Evolutionary conservation across 2,888 invertebrate genomes (phyloP), one percentile per base, ranked within the genome.

Genomic region (Cryptosula pallasiana): DNA sequence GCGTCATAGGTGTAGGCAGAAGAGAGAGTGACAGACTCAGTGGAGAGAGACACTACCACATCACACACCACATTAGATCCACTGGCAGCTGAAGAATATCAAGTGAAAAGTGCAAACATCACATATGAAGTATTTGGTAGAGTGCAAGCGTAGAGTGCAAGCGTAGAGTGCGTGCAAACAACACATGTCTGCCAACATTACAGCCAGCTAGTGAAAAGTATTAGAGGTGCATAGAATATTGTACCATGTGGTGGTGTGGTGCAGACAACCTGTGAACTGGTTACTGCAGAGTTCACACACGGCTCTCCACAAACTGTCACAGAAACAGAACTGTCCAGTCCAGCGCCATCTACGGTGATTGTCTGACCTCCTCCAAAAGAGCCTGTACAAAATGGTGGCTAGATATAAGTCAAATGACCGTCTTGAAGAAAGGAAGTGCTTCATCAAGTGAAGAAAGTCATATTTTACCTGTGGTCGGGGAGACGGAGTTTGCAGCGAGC

Each of bases 261-360:
- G n/a, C 63, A 63, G 9, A 25, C 27, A 13, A 63, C 32, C 2
- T 25, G 32, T 32, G 63, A 63, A 32, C 29, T 29, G 34, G 63
- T 63, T 5, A 32, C 63, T 13, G 32, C 32, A 5, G 13, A 27
- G 32, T 9, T 32, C 13, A n/a, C 34, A 63, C 63, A 63, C 25
- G 32, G 13, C 34, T 63, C 63, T 32, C 63, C 63, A 63, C 63
- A 63, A n/a, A 63, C n/a, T 63, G 63, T 34, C 9, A 63, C 63
- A 29, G 20, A 2, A 34, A 63, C 34, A 9, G 63, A 25, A 13
- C 32, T 32, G 29, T 70, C 55, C 16, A 70, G n/a, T 5, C 70
- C 70, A 35, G 70, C 36, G 2, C 70, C 70, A 25, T 23, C 23
- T 35, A 70, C 36, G 9, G 5, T 36, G 3, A 70, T 5, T 2